A percentile compares a stretch with the other conserved stretches of the same genome.
Evolutionary conservation across 2,113 vertebrate genomes (phyloP).

Genomic region (Gnathonemus echidnorhynchus): DNA sequence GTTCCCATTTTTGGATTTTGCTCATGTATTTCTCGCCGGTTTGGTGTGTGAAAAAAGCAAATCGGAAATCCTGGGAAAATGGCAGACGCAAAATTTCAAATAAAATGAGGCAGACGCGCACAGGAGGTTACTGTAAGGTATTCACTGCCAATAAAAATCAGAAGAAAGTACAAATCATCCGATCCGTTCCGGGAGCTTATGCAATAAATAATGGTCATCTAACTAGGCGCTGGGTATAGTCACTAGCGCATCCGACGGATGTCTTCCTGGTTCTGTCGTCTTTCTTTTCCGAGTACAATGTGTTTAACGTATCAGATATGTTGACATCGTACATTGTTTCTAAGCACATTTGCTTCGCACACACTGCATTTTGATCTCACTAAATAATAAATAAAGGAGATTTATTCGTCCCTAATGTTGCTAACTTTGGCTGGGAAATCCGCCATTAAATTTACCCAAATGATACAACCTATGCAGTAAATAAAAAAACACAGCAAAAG

Average conservation of each 20-base stretch:
- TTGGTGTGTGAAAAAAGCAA: not conserved
- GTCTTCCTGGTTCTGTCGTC: conserved; percentile 48
- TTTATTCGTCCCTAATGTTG: not conserved
- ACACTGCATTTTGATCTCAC: not conserved
- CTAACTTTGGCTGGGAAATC: conserved; percentile 28
- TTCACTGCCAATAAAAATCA: not conserved
- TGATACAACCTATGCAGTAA: not conserved
- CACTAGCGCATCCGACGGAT: conserved; percentile 44
- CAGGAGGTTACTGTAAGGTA: not conserved
- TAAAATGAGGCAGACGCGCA: not conserved
- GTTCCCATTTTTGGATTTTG: conserved; percentile 70
- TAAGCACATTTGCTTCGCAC: conserved; percentile 13
- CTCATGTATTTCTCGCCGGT: conserved; percentile 2
- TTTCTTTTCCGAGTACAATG: conserved; percentile 9
- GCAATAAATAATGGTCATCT: conserved; percentile 13
- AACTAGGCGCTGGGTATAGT: conserved; percentile 31
- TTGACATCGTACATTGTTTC: not conserved
- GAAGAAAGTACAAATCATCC: not conserved
- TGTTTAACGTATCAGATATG: not conserved
- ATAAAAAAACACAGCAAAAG: not conserved
- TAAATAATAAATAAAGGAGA: not conserved
- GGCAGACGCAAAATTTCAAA: not conserved
- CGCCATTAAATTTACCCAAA: conserved; percentile 16
- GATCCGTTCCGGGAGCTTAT: not conserved
- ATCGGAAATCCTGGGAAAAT: not conserved